Conservation (phyloP, 2,797 vertebrate species). For the Hippocampus kuda region DNA sequence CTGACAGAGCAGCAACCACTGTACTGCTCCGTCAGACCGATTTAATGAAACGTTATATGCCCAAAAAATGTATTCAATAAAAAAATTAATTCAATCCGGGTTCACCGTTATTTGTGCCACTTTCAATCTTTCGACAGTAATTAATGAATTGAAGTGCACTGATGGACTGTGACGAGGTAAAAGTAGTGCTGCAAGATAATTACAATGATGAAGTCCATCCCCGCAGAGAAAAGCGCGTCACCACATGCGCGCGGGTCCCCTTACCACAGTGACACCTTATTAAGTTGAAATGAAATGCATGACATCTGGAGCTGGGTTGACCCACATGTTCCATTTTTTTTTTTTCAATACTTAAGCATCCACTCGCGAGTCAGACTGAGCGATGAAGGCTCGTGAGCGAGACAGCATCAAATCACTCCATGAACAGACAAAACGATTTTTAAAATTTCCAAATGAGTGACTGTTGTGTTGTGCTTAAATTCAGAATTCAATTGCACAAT, state of each 20-base stretch:
- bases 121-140: conserved; percentile 5
- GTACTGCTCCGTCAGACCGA: not conserved
- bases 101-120: not conserved
- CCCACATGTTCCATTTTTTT: conserved; percentile 11
- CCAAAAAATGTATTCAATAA: not conserved
- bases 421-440: too few species aligned
- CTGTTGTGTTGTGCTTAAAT: conserved; percentile 2
- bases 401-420: not conserved
- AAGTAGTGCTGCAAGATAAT: conserved; percentile 1
- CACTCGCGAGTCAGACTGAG: not conserved
- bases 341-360: not conserved
- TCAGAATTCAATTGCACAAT: not conserved
- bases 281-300: conserved; percentile 40
- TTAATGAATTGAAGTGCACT: conserved; percentile 10
- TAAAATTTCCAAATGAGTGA: not conserved
- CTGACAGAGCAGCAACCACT: too few species aligned
- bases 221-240: not conserved
- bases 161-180: conserved; percentile 12
- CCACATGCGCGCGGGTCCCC: not conserved
- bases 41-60: not conserved
- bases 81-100: not conserved
- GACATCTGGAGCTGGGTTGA: conserved; percentile 26
- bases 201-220: conserved; percentile 22
- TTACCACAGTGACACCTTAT: conserved; percentile 41
- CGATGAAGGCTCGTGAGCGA: conserved; percentile 1